Percentiles rank a stretch among this genome's conserved stretches.
Evolutionary conservation across 2,797 vertebrate genomes (phyloP).

Genomic region (Pangasius larnaudii): DNA sequence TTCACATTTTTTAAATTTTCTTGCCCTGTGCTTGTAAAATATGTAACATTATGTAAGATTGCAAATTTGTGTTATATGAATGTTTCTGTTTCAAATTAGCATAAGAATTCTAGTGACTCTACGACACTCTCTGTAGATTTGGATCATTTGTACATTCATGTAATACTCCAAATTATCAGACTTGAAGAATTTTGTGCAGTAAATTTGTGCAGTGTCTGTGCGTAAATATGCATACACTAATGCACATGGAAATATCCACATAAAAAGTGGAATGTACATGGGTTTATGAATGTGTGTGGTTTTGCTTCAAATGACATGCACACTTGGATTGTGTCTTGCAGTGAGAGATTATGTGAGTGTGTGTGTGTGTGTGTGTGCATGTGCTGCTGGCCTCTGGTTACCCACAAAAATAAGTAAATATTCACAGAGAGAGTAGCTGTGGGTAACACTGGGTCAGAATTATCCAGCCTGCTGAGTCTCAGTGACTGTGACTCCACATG

Average conservation of each 20-base stretch:
- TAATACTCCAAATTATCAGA: background rate
- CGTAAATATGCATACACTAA: background rate
- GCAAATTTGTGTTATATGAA: background rate
- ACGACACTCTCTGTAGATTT: background rate
- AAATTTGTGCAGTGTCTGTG: background rate
- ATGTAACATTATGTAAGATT: background rate
- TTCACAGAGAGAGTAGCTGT: slow-evolving; percentile 27
- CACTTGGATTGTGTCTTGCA: slow-evolving; percentile 28
- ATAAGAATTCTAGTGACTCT: background rate
- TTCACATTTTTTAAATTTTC: background rate
- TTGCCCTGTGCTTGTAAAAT: background rate
- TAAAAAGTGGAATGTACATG: slow-evolving; percentile 2
- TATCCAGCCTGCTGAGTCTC: slow-evolving; percentile 71
- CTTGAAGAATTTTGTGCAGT: background rate
- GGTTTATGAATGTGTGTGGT: slow-evolving; percentile 39
- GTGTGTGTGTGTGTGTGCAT: slow-evolving; percentile 26
- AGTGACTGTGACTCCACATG: slow-evolving; percentile 71
- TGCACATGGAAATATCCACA: background rate
- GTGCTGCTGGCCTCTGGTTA: slow-evolving; percentile 39
- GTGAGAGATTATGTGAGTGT: slow-evolving; percentile 22
- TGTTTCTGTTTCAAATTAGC: background rate
- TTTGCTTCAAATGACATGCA: slow-evolving; percentile 34
- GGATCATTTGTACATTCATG: background rate
- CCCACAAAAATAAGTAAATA: slow-evolving; percentile 27
- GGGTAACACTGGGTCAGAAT: slow-evolving; percentile 65